A percentile compares a stretch with the other conserved stretches of the same genome.
These are phyloP conservation scores for Dicycla oo DNA, from an alignment of 2,888 invertebrate species.

Conservation along the genomic window DNA sequence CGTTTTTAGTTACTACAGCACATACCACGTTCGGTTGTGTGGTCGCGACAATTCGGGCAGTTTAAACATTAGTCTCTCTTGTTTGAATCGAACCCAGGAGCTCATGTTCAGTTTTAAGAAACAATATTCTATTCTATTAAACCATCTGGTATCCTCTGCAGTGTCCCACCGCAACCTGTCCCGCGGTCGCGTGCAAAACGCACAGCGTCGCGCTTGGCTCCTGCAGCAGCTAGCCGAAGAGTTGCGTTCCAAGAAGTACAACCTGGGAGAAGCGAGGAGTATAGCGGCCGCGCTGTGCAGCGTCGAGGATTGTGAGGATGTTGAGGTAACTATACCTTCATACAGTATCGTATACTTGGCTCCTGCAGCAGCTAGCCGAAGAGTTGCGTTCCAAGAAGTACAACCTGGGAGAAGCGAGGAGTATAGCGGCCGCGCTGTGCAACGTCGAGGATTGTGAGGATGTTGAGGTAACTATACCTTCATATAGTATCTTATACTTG, in stretches of 20 bases:
- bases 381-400: conserved; percentile 73
- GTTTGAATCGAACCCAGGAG: no score
- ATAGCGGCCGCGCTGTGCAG: conserved; percentile 79
- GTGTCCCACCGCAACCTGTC: conserved; percentile 76
- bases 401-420: conserved; percentile 75
- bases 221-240: conserved; percentile 77
- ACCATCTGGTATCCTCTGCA: conserved; percentile 48
- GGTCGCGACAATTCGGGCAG: no score
- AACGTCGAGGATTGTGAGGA: conserved; percentile 69
- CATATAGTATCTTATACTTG: neutral
- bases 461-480: conserved; percentile 72
- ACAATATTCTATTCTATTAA: neutral
- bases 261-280: conserved; percentile 74
- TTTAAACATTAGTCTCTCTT: no score
- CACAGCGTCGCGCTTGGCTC: conserved; percentile 78
- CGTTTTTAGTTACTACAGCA: no score
- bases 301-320: conserved; percentile 69
- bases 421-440: conserved; percentile 78
- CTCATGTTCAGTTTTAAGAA: no score
- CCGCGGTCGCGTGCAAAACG: conserved; percentile 68
- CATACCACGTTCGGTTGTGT: no score
- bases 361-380: conserved; percentile 73
- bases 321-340: conserved; percentile 72
- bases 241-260: conserved; percentile 72
- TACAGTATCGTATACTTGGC: neutral